These are phyloP conservation scores for Pammene fasciana DNA, from an alignment of 2,888 invertebrate species.

Conservation along the genomic window DNA sequence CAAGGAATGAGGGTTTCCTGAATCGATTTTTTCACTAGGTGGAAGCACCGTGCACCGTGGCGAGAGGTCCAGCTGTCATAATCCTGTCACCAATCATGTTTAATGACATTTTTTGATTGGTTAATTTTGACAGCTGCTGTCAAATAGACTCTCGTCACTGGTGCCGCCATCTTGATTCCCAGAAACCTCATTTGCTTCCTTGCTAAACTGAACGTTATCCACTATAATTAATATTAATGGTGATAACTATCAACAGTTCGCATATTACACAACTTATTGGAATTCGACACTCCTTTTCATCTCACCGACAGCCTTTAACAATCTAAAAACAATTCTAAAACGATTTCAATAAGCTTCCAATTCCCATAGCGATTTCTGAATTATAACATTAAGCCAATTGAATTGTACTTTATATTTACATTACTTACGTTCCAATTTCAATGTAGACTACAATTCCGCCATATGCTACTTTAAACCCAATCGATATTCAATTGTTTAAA, in stretches of 20 bases:
- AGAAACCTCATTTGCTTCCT: too few relatives aligned
- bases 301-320: slow-evolving; percentile 48
- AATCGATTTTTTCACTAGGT: too few relatives aligned
- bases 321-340: slow-evolving; percentile 42
- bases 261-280: slow-evolving; percentile 55
- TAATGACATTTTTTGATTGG: too few relatives aligned
- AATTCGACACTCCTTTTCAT: slow-evolving; percentile 44
- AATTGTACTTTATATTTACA: slow-evolving; percentile 17
- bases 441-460: slow-evolving; percentile 8
- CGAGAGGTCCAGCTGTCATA: too few relatives aligned
- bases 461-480: slow-evolving; percentile 28
- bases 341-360: slow-evolving; percentile 51
- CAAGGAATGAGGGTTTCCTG: slow-evolving; percentile 8
- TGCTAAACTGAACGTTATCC: slow-evolving; percentile 25
- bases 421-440: slow-evolving; percentile 6
- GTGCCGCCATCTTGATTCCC: too few relatives aligned
- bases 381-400: slow-evolving; percentile 2
- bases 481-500: slow-evolving; percentile 37
- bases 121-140: too few relatives aligned
- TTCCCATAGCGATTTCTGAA: slow-evolving; percentile 43
- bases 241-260: slow-evolving; percentile 52
- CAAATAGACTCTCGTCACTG: too few relatives aligned
- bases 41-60: too few relatives aligned
- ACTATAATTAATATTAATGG: slow-evolving; percentile 50
- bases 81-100: too few relatives aligned